phyloP scores from a whole-genome alignment of 2,888 invertebrate species.

The Drosophila tanythrix region DNA sequence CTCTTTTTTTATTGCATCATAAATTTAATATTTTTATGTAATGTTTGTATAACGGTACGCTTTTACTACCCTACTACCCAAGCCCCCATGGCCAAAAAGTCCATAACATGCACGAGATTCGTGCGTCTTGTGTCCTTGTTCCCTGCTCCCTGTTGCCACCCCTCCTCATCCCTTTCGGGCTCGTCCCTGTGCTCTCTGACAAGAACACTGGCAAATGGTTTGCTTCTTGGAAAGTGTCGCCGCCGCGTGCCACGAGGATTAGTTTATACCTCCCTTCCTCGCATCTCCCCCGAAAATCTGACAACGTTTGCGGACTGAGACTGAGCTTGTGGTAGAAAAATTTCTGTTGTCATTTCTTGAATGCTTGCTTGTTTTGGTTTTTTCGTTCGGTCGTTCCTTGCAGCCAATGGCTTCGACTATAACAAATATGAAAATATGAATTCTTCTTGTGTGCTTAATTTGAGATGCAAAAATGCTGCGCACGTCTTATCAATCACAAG shows the following conservation, averaged over 20 bases:
- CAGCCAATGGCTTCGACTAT: conserved; percentile 35
- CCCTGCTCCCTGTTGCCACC: conserved; percentile 2
- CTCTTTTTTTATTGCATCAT: conserved; percentile 79
- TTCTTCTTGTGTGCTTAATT: conserved; percentile 3
- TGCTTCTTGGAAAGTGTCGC: conserved; percentile 75
- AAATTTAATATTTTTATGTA: conserved; percentile 81
- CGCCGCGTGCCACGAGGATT: conserved; percentile 73
- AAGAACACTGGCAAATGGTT: conserved; percentile 43
- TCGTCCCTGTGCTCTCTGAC: conserved; percentile 27
- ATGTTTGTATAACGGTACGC: conserved; percentile 79
- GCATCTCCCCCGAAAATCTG: conserved; percentile 57
- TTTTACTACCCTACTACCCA: conserved; percentile 67
- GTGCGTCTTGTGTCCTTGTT: conserved; percentile 49
- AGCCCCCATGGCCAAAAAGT: conserved; percentile 39
- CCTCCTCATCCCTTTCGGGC: neutral
- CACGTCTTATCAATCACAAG: conserved; percentile 20
- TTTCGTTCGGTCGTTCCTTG: conserved; percentile 29
- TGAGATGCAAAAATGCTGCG: conserved; percentile 11
- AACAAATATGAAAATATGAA: conserved; percentile 3
- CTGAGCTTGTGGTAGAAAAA: conserved; percentile 24
- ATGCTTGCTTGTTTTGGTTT: conserved; percentile 60
- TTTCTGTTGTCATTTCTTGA: conserved; percentile 78
- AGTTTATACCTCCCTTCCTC: conserved; percentile 28
- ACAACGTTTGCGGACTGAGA: conserved; percentile 14
- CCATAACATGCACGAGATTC: conserved; percentile 63